Evolutionary conservation across 2,797 vertebrate genomes (phyloP).

Genomic region (Geotrypetes seraphini): DNA sequence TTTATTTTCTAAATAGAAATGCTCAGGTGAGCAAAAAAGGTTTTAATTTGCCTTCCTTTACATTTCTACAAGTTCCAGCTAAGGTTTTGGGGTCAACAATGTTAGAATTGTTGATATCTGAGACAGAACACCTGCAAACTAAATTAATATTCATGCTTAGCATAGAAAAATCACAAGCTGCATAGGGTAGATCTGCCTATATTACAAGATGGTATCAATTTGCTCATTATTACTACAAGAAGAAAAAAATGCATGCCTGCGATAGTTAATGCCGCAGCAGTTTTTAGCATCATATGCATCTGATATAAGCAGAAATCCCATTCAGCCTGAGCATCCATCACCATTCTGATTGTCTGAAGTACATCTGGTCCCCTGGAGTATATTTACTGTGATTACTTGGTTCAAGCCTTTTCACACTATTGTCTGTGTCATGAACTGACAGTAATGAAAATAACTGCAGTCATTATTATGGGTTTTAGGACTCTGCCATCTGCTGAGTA

Average conservation of each 20-base stretch:
- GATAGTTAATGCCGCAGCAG: slow-evolving; percentile 22
- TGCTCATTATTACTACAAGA: slow-evolving; percentile 20
- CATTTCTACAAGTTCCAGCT: no score
- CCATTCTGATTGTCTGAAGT: slow-evolving; percentile 34
- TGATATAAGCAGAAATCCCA: slow-evolving; percentile 32
- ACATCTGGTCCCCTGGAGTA: slow-evolving; percentile 42
- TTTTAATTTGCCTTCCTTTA: no score
- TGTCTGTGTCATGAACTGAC: slow-evolving; percentile 35
- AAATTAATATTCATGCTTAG: slow-evolving; percentile 17
- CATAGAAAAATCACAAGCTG: slow-evolving; percentile 8
- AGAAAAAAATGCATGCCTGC: slow-evolving; percentile 14
- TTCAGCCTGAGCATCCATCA: slow-evolving; percentile 35
- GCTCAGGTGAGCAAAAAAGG: no score
- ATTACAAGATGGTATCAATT: slow-evolving; percentile 20
- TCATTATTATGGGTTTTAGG: slow-evolving; percentile 45
- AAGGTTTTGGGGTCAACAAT: no score
- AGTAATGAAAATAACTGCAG: slow-evolving; percentile 48
- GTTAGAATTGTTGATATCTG: slow-evolving; percentile 29
- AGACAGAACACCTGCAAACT: slow-evolving; percentile 32
- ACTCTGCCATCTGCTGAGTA: slow-evolving; percentile 52
- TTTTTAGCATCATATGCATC: slow-evolving; percentile 32
- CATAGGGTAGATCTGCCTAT: slow-evolving; percentile 17
- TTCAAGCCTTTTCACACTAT: slow-evolving; percentile 42
- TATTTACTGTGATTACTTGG: slow-evolving; percentile 41
- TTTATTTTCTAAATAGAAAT: no score